These are phyloP conservation scores for Anorthoa munda DNA, from an alignment of 2,888 invertebrate genomes.

Conservation along the genomic window DNA sequence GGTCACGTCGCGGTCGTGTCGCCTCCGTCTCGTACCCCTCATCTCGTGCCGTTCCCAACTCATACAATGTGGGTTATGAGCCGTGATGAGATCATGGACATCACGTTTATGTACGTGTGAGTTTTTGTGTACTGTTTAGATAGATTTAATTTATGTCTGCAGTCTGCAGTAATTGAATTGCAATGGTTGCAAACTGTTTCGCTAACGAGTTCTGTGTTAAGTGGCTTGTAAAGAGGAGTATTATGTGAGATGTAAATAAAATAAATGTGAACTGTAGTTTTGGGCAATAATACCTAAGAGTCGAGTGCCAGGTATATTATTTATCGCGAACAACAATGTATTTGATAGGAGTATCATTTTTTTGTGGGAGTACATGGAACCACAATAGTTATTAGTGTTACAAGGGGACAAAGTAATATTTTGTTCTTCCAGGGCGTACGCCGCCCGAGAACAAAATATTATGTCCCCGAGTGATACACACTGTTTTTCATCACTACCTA, in stretches of 20 bases:
- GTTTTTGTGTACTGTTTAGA: slow-evolving; percentile 38
- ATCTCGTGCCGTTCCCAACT: slow-evolving; percentile 28
- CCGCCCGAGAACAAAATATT: too few relatives aligned
- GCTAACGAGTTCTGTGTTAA: slow-evolving; percentile 39
- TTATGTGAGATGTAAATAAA: slow-evolving; percentile 12
- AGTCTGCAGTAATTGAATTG: slow-evolving; percentile 40
- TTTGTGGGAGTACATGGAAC: too few relatives aligned
- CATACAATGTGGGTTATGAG: slow-evolving; percentile 66
- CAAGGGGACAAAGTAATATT: too few relatives aligned
- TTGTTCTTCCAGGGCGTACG: too few relatives aligned
- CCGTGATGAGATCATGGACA: slow-evolving; percentile 50
- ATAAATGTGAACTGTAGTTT: background rate
- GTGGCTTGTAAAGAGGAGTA: slow-evolving; percentile 18
- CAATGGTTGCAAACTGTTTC: slow-evolving; percentile 28
- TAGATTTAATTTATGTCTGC: slow-evolving; percentile 50
- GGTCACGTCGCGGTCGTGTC: slow-evolving; percentile 61
- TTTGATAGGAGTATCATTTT: too few relatives aligned
- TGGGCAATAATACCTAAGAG: background rate
- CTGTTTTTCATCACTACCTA: too few relatives aligned
- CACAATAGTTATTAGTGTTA: too few relatives aligned
- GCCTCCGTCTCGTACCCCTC: slow-evolving; percentile 48
- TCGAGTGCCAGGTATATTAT: too few relatives aligned
- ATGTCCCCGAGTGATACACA: too few relatives aligned
- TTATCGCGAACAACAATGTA: too few relatives aligned
- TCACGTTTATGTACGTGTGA: slow-evolving; percentile 47